Conservation (phyloP, 1,140 invertebrate species). For the Apis mellifera region Amel_HAv3.1 CM009935.2:8706001-8706500, state of each 20-base stretch:
- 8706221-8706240: neutral
- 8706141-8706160: constrained; percentile 40
- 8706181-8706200: constrained; percentile 12
- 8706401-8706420: neutral
- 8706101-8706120: constrained; percentile 40
- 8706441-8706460: neutral
- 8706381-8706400: constrained; percentile 1
- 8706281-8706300: too few species aligned
- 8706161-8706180: constrained; percentile 1
- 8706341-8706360: neutral
- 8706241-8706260: neutral
- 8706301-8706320: neutral
- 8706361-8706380: neutral
- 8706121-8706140: constrained; percentile 63
- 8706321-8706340: neutral
- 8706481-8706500: neutral
- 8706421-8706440: neutral
- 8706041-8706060: constrained; percentile 64
- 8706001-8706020: too few species aligned
- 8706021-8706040: neutral
- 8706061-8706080: constrained; percentile 46
- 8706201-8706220: neutral
- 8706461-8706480: constrained; percentile 24
- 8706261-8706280: neutral
- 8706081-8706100: constrained; percentile 3